phyloP scores from a whole-genome alignment of 2,888 invertebrate genomes.

The Mesochorus sp. region DNA sequence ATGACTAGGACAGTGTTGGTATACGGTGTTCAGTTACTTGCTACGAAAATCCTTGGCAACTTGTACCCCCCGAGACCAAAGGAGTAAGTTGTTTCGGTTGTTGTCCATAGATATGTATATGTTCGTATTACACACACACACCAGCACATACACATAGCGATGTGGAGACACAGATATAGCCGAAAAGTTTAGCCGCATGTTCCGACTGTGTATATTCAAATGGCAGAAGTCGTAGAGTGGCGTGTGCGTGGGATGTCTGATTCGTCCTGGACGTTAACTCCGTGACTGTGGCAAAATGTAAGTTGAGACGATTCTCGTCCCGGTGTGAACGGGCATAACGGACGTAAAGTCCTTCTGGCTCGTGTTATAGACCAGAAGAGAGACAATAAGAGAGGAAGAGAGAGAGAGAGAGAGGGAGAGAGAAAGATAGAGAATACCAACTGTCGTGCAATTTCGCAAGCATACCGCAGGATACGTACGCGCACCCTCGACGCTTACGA shows the following conservation, averaged over 20 bases:
- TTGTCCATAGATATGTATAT: background rate
- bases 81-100: constrained; percentile 1
- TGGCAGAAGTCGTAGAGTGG: background rate
- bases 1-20: too few species aligned
- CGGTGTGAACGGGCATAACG: constrained; percentile 14
- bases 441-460: constrained; percentile 35
- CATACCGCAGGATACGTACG: constrained; percentile 26
- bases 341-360: constrained; percentile 11
- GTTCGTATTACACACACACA: background rate
- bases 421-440: constrained; percentile 5
- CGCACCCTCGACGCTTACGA: constrained; percentile 52
- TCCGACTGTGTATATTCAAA: constrained; percentile 16
- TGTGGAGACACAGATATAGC: background rate
- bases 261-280: constrained; percentile 40
- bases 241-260: constrained; percentile 35
- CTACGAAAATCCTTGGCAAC: background rate
- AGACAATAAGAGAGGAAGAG: background rate
- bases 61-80: background rate
- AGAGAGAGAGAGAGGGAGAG: background rate
- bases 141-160: too few species aligned
- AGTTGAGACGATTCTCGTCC: constrained; percentile 29
- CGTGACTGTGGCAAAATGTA: constrained; percentile 8
- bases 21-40: constrained; percentile 2
- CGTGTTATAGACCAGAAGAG: background rate
- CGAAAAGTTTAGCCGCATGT: constrained; percentile 16